A percentile compares a stretch with the other conserved stretches of the same genome.
Evolutionary conservation across 2,797 vertebrate genomes (phyloP).

Genomic region (Gastrophryne carolinensis): DNA sequence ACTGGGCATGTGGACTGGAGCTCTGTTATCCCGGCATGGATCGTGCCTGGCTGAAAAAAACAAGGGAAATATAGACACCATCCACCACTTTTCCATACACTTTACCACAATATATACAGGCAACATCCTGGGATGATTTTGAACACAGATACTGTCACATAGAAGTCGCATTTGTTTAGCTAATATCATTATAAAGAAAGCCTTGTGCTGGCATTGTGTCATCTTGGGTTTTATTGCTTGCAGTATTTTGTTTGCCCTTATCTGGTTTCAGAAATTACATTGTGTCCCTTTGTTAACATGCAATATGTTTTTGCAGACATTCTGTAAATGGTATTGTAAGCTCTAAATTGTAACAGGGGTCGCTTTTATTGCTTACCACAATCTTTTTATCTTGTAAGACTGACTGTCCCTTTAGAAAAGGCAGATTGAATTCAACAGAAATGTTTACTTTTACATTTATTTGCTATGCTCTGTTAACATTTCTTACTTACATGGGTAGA

Average conservation of each 20-base stretch:
- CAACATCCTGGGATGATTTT: no score
- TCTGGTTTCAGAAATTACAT: constrained; percentile 10
- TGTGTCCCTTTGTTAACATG: constrained; percentile 5
- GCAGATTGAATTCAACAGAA: not conserved
- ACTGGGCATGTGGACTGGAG: no score
- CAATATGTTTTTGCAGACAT: not conserved
- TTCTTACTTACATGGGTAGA: no score
- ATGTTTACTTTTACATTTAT: no score
- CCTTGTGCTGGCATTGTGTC: not conserved
- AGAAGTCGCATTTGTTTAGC: no score
- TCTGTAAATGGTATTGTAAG: constrained; percentile 20
- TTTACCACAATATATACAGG: no score
- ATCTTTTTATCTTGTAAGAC: constrained; percentile 32
- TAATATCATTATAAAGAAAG: not conserved
- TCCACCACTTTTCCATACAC: no score
- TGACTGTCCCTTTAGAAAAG: constrained; percentile 20
- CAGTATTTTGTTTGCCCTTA: constrained; percentile 14
- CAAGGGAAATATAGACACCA: no score
- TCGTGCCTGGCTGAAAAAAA: no score
- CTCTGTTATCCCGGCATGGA: no score
- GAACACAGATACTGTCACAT: no score
- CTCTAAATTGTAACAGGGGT: constrained; percentile 17
- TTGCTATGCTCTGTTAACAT: no score
- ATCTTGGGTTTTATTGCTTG: not conserved
- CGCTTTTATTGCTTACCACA: not conserved